These are phyloP conservation scores for Epizoanthus illoricatus DNA, from an alignment of 92 coral and sea anemone species.

Conservation along the genomic window DNA sequence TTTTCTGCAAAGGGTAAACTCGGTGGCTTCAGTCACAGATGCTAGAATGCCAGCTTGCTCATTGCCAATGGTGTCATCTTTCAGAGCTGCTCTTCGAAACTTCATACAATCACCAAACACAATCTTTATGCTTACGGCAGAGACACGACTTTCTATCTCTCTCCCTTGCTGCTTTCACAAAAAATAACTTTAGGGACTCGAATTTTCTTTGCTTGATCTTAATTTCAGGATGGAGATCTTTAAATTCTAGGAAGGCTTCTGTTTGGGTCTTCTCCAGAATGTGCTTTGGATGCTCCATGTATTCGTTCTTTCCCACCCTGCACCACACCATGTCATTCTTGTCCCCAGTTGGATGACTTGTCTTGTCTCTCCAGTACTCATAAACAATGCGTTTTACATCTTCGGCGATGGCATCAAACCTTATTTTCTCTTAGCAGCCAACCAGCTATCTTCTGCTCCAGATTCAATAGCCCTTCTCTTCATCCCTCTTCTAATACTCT, in stretches of 20 bases:
- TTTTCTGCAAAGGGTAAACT: constrained; percentile 21
- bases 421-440: constrained; percentile 22
- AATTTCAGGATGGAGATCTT: constrained; percentile 35
- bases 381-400: constrained; percentile 13
- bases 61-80: not conserved
- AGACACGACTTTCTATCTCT: constrained; percentile 47
- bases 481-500: constrained; percentile 25
- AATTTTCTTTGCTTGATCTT: constrained; percentile 47
- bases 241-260: constrained; percentile 56
- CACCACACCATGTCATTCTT: constrained; percentile 38
- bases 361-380: constrained; percentile 31
- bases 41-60: constrained; percentile 24
- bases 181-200: constrained; percentile 47
- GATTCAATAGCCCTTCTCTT: constrained; percentile 34
- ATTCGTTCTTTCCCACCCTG: constrained; percentile 43
- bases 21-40: constrained; percentile 28
- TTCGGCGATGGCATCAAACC: constrained; percentile 35
- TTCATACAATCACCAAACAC: constrained; percentile 18
- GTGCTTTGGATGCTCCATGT: constrained; percentile 54
- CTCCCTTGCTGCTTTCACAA: constrained; percentile 51
- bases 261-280: constrained; percentile 55
- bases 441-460: constrained; percentile 30
- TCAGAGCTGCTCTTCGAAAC: not conserved
- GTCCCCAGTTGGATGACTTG: constrained; percentile 40
- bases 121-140: constrained; percentile 45